phyloP scores from a whole-genome alignment of 2,888 invertebrate species.

The Oxycera nigricornis region DNA sequence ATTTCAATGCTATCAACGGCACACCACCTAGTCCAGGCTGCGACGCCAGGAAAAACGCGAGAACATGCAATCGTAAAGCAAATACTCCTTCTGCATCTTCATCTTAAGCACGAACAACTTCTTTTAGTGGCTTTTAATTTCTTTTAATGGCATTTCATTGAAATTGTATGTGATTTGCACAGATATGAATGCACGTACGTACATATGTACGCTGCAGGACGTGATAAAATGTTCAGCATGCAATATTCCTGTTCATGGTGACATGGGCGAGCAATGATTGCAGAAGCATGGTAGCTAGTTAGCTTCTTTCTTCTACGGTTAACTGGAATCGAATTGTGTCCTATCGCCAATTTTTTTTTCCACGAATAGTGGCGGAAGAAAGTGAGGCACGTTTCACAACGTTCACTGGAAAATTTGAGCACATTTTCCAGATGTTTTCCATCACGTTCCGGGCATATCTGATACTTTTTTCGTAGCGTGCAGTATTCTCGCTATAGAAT shows the following conservation, averaged over 20 bases:
- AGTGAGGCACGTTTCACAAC: no score
- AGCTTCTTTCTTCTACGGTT: no score
- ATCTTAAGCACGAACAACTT: conserved; percentile 45
- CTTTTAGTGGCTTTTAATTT: conserved; percentile 42
- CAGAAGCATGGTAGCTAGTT: background rate
- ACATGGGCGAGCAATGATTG: background rate
- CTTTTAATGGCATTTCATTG: conserved; percentile 42
- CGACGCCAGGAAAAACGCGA: conserved; percentile 19
- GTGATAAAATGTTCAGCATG: background rate
- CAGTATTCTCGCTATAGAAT: background rate
- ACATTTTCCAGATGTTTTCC: conserved; percentile 26
- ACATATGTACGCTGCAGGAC: background rate
- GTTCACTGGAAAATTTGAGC: background rate
- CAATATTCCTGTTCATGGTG: background rate
- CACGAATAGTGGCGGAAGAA: background rate
- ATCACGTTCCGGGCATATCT: conserved; percentile 10
- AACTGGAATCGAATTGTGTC: background rate
- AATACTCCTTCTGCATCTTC: no score
- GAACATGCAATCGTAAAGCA: conserved; percentile 1
- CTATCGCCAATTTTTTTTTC: no score
- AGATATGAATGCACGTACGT: conserved; percentile 33
- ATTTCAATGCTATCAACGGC: background rate
- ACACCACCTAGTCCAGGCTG: background rate
- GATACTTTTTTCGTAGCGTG: background rate
- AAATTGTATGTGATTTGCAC: conserved; percentile 42